A percentile compares a stretch with the other conserved stretches of the same genome.
Conservation (phyloP, 1,140 invertebrate genomes). For the Solen grandis region DNA sequence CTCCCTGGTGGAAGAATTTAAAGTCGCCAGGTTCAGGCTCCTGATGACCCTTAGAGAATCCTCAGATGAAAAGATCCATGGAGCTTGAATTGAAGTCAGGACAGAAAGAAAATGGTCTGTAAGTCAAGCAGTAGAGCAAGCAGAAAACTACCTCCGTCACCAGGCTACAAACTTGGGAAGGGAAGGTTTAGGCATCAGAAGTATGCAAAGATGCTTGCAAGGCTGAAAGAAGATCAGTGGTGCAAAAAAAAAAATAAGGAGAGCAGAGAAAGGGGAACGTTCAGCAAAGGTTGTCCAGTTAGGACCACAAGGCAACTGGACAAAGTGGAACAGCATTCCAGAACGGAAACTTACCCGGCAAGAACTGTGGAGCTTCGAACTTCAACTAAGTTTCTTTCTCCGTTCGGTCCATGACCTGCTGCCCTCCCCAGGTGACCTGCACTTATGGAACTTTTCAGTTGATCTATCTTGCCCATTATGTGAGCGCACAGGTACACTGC, state of each 20-base stretch:
- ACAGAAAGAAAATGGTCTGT: conserved; percentile 32
- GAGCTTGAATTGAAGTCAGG: conserved; percentile 3
- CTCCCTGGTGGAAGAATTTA: conserved; percentile 38
- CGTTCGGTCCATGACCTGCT: conserved; percentile 30
- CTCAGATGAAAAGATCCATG: background rate
- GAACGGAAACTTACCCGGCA: conserved; percentile 39
- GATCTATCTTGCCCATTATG: no score
- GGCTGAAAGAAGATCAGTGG: conserved; percentile 4
- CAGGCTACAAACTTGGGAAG: conserved; percentile 6
- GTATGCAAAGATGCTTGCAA: background rate
- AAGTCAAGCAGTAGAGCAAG: conserved; percentile 10
- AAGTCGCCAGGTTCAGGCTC: conserved; percentile 9
- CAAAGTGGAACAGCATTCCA: conserved; percentile 27
- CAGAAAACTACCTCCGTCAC: background rate
- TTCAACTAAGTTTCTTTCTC: conserved; percentile 45
- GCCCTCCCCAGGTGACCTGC: conserved; percentile 32
- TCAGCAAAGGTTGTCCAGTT: no score
- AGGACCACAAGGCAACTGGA: no score
- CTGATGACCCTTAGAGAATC: conserved; percentile 1
- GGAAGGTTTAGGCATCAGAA: background rate
- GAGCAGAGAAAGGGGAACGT: background rate
- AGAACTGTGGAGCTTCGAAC: conserved; percentile 49
- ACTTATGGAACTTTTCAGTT: conserved; percentile 23
- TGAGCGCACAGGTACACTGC: no score
- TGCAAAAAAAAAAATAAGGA: conserved; percentile 11